Evolutionary conservation across 1,140 invertebrate species (phyloP).

Genomic region (Drosophila ironensis): DNA sequence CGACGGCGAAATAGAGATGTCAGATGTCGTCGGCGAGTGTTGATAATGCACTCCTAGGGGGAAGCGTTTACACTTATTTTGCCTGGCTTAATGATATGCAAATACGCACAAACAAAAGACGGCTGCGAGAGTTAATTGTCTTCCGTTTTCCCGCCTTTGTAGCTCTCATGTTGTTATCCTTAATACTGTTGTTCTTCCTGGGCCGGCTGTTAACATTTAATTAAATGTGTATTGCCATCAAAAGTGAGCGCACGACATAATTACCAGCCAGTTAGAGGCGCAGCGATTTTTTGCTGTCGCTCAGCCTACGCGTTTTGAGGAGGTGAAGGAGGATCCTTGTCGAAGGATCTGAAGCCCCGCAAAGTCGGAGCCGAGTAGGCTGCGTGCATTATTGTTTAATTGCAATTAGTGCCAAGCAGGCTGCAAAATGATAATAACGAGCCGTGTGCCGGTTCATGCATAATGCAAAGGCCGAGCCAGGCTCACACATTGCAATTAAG

Average conservation of each 20-base stretch:
- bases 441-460: conserved; percentile 62
- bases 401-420: conserved; percentile 46
- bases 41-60: conserved; percentile 66
- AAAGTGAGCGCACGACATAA: conserved; percentile 63
- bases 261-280: conserved; percentile 67
- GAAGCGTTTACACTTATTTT: conserved; percentile 53
- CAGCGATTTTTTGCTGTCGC: conserved; percentile 52
- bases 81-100: conserved; percentile 72
- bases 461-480: conserved; percentile 58
- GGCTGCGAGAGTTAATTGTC: conserved; percentile 63
- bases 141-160: conserved; percentile 10
- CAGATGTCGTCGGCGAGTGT: conserved; percentile 43
- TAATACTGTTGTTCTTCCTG: conserved; percentile 22
- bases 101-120: conserved; percentile 68
- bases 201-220: conserved; percentile 70
- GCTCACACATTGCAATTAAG: conserved; percentile 67
- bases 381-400: conserved; percentile 53
- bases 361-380: neutral
- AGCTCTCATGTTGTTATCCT: neutral
- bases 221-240: conserved; percentile 73
- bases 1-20: conserved; percentile 6
- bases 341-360: neutral
- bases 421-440: conserved; percentile 55
- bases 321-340: neutral
- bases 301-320: conserved; percentile 14